Evolutionary conservation across 2,888 invertebrate species (phyloP), one percentile per base, ranked within the genome.

Genomic region (Melinaea marsaeus): DNA sequence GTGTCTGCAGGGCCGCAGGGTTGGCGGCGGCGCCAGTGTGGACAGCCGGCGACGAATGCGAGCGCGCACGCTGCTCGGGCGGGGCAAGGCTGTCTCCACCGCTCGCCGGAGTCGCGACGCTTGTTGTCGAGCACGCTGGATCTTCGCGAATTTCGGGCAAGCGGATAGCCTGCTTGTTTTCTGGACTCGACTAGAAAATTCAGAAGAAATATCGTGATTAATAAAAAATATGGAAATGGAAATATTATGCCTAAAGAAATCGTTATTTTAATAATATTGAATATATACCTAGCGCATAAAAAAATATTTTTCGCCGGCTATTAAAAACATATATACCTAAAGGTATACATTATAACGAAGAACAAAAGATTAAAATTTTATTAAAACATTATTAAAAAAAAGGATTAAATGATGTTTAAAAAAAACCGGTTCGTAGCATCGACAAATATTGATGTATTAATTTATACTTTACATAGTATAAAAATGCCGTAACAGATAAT

Each of bases 111-210:
- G 79, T 80, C 13, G 81, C 76, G 64, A 79, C 78, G 55, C 63
- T 66, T 55, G 65, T 64, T 33, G 66, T 58, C 1, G 71, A 67
- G 60, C 68, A 64, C 74, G 75, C 74, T 2, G 71, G 81, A 74
- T 92, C 92, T 76, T 92, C 92, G 55, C 91, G 86, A 68, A 92
- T 92, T 66, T 92, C 91, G 13, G 92, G 93, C 75, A 93, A 79
- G 42, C 92, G 90, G 69, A 90, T 87, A 64, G 91, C 83, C 71
- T 90, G 91, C 72, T 91, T 92, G 65, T 92, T 91, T 72, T 93
- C 93, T 9, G 93, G 93, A 77, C 93, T 93, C 66, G 93, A 87
- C 93, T 93, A 90, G 13, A 76, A 75, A 69, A 48, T 37, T 55
- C 7, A 42, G 37, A 22, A 60, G n/a, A n/a, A 4, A 51, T 32